Evolutionary conservation across 2,113 vertebrate species (phyloP).

Genomic region (Boleophthalmus pectinirostris): DNA sequence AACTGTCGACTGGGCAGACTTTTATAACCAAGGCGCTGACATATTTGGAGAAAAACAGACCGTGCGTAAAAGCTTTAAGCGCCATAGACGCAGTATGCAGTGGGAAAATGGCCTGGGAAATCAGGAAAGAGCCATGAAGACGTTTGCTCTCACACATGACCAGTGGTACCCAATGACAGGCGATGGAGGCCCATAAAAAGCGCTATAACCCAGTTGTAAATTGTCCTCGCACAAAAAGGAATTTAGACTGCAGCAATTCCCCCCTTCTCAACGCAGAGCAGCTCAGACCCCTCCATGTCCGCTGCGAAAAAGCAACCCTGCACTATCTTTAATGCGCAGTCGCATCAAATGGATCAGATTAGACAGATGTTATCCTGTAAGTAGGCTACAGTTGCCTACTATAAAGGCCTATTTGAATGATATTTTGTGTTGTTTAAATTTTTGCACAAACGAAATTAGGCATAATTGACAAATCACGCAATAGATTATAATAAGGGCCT

Average conservation of each 20-base stretch:
- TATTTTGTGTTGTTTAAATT: not conserved
- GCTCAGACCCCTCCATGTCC: constrained; percentile 80
- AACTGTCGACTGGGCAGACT: not conserved
- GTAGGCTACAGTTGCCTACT: not conserved
- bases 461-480: not conserved
- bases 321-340: not conserved
- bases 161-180: constrained; percentile 97
- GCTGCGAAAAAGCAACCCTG: constrained; percentile 13
- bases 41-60: constrained; percentile 79
- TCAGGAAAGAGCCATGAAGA: constrained; percentile 95
- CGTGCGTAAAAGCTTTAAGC: constrained; percentile 86
- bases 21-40: constrained; percentile 37
- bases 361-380: not conserved
- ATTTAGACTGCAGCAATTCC: constrained; percentile 93
- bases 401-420: not conserved
- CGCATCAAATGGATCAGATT: not conserved
- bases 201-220: constrained; percentile 99
- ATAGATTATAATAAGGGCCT: not conserved
- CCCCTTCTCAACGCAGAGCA: constrained; percentile 87
- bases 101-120: constrained; percentile 90
- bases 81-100: constrained; percentile 89
- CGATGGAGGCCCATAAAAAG: constrained; percentile 97
- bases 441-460: not conserved
- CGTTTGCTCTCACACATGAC: constrained; percentile 97
- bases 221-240: constrained; percentile 99